Percentiles rank a stretch among this genome's conserved stretches.
Evolutionary conservation across 2,113 vertebrate species (phyloP).

Genomic region (Rhodinocichla rosea): DNA sequence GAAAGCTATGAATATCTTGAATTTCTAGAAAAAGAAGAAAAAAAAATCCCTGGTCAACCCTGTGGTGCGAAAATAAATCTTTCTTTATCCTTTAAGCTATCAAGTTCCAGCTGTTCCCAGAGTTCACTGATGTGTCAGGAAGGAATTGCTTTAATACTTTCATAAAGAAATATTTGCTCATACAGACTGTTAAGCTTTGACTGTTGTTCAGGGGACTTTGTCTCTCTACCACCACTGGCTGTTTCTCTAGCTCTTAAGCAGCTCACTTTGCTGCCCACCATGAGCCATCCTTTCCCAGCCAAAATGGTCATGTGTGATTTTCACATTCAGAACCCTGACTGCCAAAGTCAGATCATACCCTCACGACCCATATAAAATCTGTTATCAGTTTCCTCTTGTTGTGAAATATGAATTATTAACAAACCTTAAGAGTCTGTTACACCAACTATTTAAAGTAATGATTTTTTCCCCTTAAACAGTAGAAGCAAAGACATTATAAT

Average conservation of each 20-base stretch:
- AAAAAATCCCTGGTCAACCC: neutral
- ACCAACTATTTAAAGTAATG: neutral
- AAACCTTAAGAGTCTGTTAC: neutral
- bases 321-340: neutral
- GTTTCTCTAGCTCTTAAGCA: neutral
- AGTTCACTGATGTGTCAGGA: neutral
- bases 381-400: neutral
- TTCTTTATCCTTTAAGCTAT: conserved; percentile 31
- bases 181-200: neutral
- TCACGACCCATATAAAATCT: conserved; percentile 3
- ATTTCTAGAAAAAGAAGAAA: neutral
- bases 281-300: neutral
- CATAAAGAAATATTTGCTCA: conserved; percentile 2
- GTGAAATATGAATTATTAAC: conserved; percentile 16
- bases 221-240: neutral
- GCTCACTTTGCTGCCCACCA: neutral
- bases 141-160: conserved; percentile 20
- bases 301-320: neutral
- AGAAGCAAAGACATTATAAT: neutral
- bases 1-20: neutral
- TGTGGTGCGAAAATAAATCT: neutral
- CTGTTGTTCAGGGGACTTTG: neutral
- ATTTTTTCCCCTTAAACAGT: neutral
- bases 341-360: neutral
- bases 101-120: conserved; percentile 5